Evolutionary conservation across 2,888 invertebrate genomes (phyloP), one percentile per base, ranked within the genome.

Genomic region (Perithous albicinctus): DNA sequence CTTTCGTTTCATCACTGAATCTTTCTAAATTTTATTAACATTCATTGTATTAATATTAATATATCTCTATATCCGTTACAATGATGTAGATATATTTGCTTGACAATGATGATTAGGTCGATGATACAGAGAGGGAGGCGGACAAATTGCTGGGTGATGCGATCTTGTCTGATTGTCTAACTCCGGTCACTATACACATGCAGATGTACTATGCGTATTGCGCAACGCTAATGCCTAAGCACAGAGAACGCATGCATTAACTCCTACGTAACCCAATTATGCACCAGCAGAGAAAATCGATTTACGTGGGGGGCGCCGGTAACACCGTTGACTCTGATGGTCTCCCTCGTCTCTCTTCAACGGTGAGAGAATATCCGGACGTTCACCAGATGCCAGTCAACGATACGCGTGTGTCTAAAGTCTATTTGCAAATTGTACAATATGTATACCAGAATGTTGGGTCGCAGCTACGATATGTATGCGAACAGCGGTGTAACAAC

Each of bases 191-290:
- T n/a, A 26, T 26, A 54, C 23, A 15, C 18, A 18, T 8, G 32
- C 15, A 18, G n/a, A n/a, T n/a, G n/a, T n/a, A n/a, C n/a, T n/a
- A 32, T 12, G 29, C 26, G n/a, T 29, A 18, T 77, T 59, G 48
- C 72, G 18, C 54, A 18, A 54, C 29, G 15, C 63, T 20, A 63
- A 63, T 54, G 63, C 6, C 51, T 29, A 70, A 43, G 67, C 20
- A 59, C 20, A 43, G 32, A 46, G 56, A 78, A 48, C 61, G 54
- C 54, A 77, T 73, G 75, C 72, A 82, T 75, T 59, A 38, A 66
- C 78, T 73, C 70, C 81, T 56, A 84, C 82, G 82, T 83, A 82
- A 85, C 69, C 82, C 77, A 75, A 80, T 86, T 82, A 85, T 76
- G 46, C 46, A 38, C 43, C 74, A 54, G 61, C 43, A 6, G 76